A percentile compares a stretch with the other conserved stretches of the same genome.
Evolutionary conservation across 2,113 vertebrate genomes (phyloP).

Genomic region (Chloropsis hardwickii): DNA sequence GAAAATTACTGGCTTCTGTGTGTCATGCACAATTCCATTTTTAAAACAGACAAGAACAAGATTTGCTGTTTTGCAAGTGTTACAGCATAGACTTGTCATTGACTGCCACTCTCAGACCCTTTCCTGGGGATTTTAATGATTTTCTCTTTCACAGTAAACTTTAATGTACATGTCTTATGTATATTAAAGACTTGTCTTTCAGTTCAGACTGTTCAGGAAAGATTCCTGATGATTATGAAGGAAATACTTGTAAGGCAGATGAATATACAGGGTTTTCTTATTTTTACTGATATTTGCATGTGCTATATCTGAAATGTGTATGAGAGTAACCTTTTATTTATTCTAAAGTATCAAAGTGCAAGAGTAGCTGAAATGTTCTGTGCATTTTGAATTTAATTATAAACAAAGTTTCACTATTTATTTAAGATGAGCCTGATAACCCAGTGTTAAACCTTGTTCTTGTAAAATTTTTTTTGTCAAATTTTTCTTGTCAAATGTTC

Average conservation of each 20-base stretch:
- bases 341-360: neutral
- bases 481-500: neutral
- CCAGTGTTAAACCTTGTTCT: neutral
- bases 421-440: neutral
- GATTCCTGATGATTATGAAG: neutral
- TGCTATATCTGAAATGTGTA: neutral
- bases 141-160: neutral
- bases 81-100: neutral
- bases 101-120: conserved; percentile 4
- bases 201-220: neutral
- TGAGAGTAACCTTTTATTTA: neutral
- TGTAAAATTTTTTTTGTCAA: neutral
- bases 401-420: neutral
- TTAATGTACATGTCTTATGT: neutral
- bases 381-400: neutral
- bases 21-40: neutral
- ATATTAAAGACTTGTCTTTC: neutral
- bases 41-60: neutral
- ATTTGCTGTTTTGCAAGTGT: neutral
- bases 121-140: neutral
- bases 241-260: neutral
- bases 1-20: neutral
- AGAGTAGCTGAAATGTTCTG: neutral
- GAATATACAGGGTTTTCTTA: neutral
- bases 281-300: neutral